These are phyloP conservation scores for Ethmia dodecea DNA, from an alignment of 2,888 invertebrate genomes.

Conservation along the genomic window DNA sequence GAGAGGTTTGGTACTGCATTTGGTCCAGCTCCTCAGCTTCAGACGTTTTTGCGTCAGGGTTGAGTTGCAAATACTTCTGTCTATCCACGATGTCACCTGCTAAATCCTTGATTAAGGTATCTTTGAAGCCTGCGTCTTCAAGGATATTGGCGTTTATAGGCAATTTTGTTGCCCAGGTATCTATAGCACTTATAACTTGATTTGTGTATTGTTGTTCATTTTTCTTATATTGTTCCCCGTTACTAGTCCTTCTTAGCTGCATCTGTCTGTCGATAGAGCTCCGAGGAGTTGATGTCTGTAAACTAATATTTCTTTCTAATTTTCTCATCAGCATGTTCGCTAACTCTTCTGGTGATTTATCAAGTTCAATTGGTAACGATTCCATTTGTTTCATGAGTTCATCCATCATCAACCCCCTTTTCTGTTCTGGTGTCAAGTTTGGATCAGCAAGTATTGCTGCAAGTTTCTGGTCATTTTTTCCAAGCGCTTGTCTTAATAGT, in stretches of 20 bases:
- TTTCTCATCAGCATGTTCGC: neutral
- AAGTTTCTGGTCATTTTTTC: constrained; percentile 14
- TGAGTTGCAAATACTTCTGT: constrained; percentile 37
- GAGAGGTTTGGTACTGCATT: constrained; percentile 42
- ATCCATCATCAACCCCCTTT: constrained; percentile 16
- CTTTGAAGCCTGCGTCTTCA: neutral
- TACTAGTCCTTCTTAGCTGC: too few relatives aligned
- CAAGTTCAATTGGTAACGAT: constrained; percentile 10
- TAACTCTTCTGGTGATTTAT: constrained; percentile 3
- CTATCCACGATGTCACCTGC: constrained; percentile 36
- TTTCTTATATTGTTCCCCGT: too few relatives aligned
- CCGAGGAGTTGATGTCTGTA: too few relatives aligned
- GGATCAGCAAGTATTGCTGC: constrained; percentile 16
- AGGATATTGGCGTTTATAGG: too few relatives aligned
- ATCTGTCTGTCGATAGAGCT: too few relatives aligned
- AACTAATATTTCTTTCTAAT: too few relatives aligned
- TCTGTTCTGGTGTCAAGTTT: constrained; percentile 9
- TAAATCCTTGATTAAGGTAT: constrained; percentile 23
- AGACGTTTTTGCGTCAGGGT: constrained; percentile 26
- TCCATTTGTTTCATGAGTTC: constrained; percentile 17
- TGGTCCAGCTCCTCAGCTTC: constrained; percentile 36
- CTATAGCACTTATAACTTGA: neutral
- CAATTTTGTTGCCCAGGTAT: neutral
- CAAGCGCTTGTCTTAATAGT: too few relatives aligned
- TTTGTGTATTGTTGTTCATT: too few relatives aligned